These are phyloP conservation scores for Ophraella communa DNA, from an alignment of 2,888 invertebrate species.

Conservation along the genomic window DNA sequence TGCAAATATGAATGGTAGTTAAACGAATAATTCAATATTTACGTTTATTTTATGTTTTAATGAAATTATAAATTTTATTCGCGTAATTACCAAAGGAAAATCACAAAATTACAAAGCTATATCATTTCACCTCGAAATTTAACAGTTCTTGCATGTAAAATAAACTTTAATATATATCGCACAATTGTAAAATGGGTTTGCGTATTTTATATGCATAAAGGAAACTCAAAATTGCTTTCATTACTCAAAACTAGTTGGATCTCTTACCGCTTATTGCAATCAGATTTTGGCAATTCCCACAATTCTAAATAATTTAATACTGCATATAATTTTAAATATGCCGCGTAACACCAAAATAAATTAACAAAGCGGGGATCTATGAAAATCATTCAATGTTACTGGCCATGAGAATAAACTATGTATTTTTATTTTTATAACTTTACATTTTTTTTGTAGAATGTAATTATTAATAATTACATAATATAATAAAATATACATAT, in stretches of 20 bases:
- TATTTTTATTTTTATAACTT: too few species aligned
- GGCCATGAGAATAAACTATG: too few species aligned
- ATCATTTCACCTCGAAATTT: not conserved
- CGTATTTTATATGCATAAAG: conserved; percentile 21
- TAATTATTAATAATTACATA: too few species aligned
- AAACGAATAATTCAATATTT: too few species aligned
- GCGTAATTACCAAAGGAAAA: conserved; percentile 10
- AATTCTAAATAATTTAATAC: not conserved
- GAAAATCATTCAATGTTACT: too few species aligned
- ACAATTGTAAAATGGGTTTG: conserved; percentile 5
- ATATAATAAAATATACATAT: too few species aligned
- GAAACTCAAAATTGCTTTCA: conserved; percentile 17
- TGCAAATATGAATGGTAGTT: too few species aligned
- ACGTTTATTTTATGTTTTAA: too few species aligned
- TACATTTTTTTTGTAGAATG: too few species aligned
- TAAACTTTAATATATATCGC: conserved; percentile 19
- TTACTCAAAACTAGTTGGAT: conserved; percentile 8
- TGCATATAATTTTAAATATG: not conserved
- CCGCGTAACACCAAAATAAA: not conserved
- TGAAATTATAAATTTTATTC: too few species aligned
- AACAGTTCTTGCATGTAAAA: not conserved
- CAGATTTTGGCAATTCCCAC: conserved; percentile 2
- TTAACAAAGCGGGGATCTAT: too few species aligned
- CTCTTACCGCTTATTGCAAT: conserved; percentile 8
- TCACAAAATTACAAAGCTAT: conserved; percentile 11